A percentile compares a stretch with the other conserved stretches of the same genome.
These are phyloP conservation scores for Psilanteris sp. DNA, from an alignment of 1,140 invertebrate genomes.

Conservation along the genomic window DNA sequence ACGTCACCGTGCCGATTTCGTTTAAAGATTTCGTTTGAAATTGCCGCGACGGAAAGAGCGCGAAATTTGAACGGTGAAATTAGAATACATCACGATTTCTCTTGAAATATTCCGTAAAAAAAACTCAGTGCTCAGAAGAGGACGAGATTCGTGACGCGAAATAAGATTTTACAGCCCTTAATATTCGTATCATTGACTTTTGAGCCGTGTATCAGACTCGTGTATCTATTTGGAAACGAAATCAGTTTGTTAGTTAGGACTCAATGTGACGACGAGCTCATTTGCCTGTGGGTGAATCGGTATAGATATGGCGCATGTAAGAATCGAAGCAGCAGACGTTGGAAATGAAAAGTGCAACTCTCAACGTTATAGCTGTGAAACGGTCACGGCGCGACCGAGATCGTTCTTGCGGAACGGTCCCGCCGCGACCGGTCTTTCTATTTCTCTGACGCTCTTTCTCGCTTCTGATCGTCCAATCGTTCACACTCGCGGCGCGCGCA, in stretches of 20 bases:
- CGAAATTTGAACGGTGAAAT: background rate
- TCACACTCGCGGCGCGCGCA: conserved; percentile 15
- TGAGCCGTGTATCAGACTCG: conserved; percentile 25
- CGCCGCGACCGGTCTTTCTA: conserved; percentile 59
- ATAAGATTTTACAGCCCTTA: conserved; percentile 8
- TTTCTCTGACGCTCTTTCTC: conserved; percentile 59
- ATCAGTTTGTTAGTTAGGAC: conserved; percentile 10
- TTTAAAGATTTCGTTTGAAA: no score
- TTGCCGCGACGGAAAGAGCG: no score
- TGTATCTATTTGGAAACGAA: conserved; percentile 24
- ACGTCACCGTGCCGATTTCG: no score
- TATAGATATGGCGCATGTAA: conserved; percentile 37
- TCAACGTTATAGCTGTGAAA: conserved; percentile 62
- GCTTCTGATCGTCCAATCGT: conserved; percentile 56
- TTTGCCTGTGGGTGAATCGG: conserved; percentile 16
- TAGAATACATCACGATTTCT: background rate
- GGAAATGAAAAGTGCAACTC: conserved; percentile 70
- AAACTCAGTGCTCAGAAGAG: conserved; percentile 17
- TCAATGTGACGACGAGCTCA: conserved; percentile 32
- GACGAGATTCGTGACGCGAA: conserved; percentile 23
- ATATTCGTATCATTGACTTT: conserved; percentile 49
- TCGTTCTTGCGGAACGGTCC: conserved; percentile 63
- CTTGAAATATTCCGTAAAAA: background rate
- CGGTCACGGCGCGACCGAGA: conserved; percentile 62
- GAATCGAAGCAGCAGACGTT: conserved; percentile 65